Percentiles rank a stretch among this genome's conserved stretches.
These are phyloP conservation scores for Hemicentrotus pulcherrimus DNA, from an alignment of 35 echinoderm and acorn worm species.

Conservation along the genomic window DNA sequence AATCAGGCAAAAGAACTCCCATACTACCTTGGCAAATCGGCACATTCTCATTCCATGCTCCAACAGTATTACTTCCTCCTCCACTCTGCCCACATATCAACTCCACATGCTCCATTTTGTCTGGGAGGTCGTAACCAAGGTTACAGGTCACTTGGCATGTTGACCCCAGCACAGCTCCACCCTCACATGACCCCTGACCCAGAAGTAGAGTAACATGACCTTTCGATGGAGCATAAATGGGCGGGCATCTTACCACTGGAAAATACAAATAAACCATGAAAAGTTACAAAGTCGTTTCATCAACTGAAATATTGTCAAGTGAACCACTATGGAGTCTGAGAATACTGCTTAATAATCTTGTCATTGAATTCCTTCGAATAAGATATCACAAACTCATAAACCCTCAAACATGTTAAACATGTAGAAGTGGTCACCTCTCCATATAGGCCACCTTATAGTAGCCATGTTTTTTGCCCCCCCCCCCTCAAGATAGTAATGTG, in stretches of 20 bases:
- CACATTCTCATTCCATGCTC: not conserved
- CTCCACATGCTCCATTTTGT: not conserved
- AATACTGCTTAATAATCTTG: too few relatives aligned
- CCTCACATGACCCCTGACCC: slow-evolving; percentile 45
- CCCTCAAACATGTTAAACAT: too few relatives aligned
- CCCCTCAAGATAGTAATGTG: too few relatives aligned
- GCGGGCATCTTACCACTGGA: slow-evolving; percentile 30
- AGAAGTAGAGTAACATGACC: not conserved
- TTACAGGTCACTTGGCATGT: slow-evolving; percentile 12
- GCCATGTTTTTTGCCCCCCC: too few relatives aligned
- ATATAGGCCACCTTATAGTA: too few relatives aligned
- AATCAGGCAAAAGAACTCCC: not conserved
- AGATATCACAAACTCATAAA: too few relatives aligned
- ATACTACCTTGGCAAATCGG: not conserved
- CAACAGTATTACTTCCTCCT: not conserved
- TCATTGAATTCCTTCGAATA: too few relatives aligned
- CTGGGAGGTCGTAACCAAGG: slow-evolving; percentile 24
- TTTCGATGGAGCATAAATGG: not conserved
- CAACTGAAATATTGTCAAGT: too few relatives aligned
- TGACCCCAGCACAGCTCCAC: slow-evolving; percentile 43
- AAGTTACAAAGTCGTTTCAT: not conserved
- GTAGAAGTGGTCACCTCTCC: too few relatives aligned
- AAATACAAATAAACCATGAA: not conserved
- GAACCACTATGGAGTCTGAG: too few relatives aligned
- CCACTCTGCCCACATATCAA: slow-evolving; percentile 4